Base-by-base conservation (phyloP, 2,888 invertebrate species). In the Strigamia maritima region DNA sequence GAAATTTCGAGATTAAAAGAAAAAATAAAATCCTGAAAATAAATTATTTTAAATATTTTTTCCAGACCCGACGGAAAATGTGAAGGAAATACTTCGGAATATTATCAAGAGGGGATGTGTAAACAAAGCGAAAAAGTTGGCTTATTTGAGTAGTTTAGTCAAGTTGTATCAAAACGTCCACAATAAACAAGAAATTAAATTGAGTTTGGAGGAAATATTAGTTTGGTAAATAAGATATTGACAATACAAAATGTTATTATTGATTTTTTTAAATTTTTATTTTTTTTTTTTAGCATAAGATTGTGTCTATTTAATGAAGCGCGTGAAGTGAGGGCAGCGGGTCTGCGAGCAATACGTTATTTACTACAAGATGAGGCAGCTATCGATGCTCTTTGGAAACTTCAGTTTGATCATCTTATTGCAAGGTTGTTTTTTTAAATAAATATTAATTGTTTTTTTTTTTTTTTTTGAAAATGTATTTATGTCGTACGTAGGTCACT, bases 291-390 rank as follows among this genome's bases (percentile, higher is more conserved):
- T 85, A 97, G 98, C 87, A 90, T 98, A 84, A 91, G 95, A 83
- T 90, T 94, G 81, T 91, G 93, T 79, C 89, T 97, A 82, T 90
- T 95, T 79, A 92, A 95, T 86, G 93, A 95, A 82, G 92, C 94
- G 81, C 93, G 94, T 83, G 94, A 95, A 86, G 92, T 98, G 80
- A 90, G 97, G 84, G 94, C 96, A 82, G 95, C 94, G 79, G 92
- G 94, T 54, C 88, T 98, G 81, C 90, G 97, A 84, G 93, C 94
- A 78, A 89, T 97, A 81, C 90, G 97, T 82, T 94, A 97, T 87
- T 89, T 94, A 83, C 88, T 97, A 79, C 90, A 90, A 84, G 91
- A 91, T 82, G 91, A 92, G 84, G 90, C 91, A 85, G 93, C 95
- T 87, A 90, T 97, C 81, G 89, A 91, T 83, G 89, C 90, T 79